phyloP scores from a whole-genome alignment of 2,888 invertebrate species.

The Trissolcus japonicus region DNA sequence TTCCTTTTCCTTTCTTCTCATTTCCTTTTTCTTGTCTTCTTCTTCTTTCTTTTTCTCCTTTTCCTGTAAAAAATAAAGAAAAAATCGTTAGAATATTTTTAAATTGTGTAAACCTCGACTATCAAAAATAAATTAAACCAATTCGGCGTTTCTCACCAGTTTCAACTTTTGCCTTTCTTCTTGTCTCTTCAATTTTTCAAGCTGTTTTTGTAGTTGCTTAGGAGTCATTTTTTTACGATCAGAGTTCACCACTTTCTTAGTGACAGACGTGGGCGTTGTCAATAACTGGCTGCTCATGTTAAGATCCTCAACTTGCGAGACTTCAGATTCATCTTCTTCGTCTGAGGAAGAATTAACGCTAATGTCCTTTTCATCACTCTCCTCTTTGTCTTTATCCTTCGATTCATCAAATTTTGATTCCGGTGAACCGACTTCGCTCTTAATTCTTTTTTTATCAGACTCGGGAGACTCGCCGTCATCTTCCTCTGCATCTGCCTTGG shows the following conservation, averaged over 20 bases:
- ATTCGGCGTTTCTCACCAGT: constrained; percentile 69
- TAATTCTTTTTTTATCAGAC: background rate
- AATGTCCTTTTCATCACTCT: constrained; percentile 11
- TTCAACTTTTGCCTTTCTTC: constrained; percentile 78
- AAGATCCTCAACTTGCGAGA: constrained; percentile 43
- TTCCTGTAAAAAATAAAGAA: constrained; percentile 73
- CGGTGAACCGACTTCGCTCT: background rate
- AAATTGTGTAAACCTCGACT: background rate
- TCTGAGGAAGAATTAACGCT: constrained; percentile 19
- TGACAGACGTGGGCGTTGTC: constrained; percentile 24
- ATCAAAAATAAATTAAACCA: background rate
- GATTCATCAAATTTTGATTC: background rate
- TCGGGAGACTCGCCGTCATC: too few species aligned
- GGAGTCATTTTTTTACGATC: constrained; percentile 70
- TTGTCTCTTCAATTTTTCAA: constrained; percentile 79
- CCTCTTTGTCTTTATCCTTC: constrained; percentile 56
- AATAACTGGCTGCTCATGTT: constrained; percentile 42
- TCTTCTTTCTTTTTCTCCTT: constrained; percentile 78
- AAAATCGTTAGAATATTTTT: constrained; percentile 14
- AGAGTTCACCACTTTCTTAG: constrained; percentile 10
- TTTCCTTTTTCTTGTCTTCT: constrained; percentile 70
- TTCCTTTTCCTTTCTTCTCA: constrained; percentile 76
- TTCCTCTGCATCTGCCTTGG: too few species aligned
- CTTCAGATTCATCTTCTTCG: constrained; percentile 36
- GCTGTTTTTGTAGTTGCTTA: constrained; percentile 78